Conservation (phyloP, 2,113 vertebrate species). For the Sula dactylatra region DNA sequence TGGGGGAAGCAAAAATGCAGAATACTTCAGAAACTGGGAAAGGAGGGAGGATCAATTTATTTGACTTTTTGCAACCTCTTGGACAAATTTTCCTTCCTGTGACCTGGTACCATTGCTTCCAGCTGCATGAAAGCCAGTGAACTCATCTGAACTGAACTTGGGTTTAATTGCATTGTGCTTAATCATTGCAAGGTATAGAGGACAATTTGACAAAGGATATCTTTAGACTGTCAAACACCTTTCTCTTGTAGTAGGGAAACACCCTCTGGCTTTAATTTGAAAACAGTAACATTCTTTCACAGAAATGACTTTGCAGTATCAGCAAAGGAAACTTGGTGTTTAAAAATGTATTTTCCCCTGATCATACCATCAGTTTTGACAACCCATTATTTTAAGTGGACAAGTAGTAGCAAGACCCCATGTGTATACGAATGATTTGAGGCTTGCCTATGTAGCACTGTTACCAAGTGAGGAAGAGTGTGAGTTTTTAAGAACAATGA, state of each 20-base stretch:
- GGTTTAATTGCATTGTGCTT: neutral
- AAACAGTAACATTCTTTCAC: neutral
- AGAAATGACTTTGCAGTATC: neutral
- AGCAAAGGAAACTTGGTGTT: neutral
- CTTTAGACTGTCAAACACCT: neutral
- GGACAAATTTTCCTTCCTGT: neutral
- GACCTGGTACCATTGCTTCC: neutral
- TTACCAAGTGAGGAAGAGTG: neutral
- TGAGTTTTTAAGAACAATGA: neutral
- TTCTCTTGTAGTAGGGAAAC: neutral
- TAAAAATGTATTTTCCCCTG: neutral
- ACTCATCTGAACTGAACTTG: neutral
- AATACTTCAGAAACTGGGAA: neutral
- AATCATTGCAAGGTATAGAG: neutral
- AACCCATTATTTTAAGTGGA: neutral
- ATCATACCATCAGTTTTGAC: neutral
- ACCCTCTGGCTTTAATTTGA: neutral
- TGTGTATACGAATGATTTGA: rapidly evolving
- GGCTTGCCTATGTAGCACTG: too few relatives aligned
- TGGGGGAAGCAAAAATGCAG: neutral
- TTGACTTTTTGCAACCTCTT: neutral
- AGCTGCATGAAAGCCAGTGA: neutral
- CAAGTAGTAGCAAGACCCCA: neutral
- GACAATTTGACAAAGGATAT: neutral
- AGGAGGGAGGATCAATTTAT: neutral